phyloP scores from a whole-genome alignment of 1,140 invertebrate species.

The Steinernema khuongi region DNA sequence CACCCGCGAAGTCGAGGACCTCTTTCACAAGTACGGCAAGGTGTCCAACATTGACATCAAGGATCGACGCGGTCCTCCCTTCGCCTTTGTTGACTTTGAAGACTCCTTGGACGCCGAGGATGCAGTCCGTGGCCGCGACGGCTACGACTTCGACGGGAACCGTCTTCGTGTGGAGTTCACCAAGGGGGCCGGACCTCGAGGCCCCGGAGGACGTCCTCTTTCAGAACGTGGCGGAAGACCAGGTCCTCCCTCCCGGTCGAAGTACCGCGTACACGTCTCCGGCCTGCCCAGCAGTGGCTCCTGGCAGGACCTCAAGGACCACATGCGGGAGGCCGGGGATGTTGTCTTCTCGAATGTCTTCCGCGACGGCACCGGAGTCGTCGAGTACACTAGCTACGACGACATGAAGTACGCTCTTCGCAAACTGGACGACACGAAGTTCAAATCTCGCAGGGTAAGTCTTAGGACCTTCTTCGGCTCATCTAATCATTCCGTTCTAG shows the following conservation, averaged over 20 bases:
- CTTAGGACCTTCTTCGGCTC: conserved; percentile 16
- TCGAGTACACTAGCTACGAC: conserved; percentile 90
- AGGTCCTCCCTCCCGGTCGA: conserved; percentile 61
- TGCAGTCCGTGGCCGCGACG: conserved; percentile 88
- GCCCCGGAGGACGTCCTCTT: conserved; percentile 60
- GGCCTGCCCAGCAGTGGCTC: conserved; percentile 81
- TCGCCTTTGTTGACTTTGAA: conserved; percentile 98
- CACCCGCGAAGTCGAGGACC: conserved; percentile 94
- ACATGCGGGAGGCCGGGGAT: conserved; percentile 98
- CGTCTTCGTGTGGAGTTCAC: conserved; percentile 89
- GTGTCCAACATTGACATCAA: conserved; percentile 97
- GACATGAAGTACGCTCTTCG: conserved; percentile 99
- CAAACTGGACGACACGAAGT: conserved; percentile 92
- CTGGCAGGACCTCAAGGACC: conserved; percentile 98
- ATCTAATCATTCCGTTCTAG: conserved; percentile 25
- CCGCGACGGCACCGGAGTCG: conserved; percentile 96
- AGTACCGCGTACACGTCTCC: conserved; percentile 56
- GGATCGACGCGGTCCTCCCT: conserved; percentile 78
- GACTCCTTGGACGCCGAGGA: conserved; percentile 86
- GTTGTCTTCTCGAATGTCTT: conserved; percentile 97
- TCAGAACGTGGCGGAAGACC: conserved; percentile 47
- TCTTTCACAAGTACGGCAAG: conserved; percentile 98
- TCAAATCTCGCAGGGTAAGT: conserved; percentile 90
- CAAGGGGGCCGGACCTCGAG: conserved; percentile 66
- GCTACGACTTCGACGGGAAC: conserved; percentile 97